These are phyloP conservation scores for Meloe dianella DNA, from an alignment of 2,888 invertebrate genomes.

Conservation along the genomic window DNA sequence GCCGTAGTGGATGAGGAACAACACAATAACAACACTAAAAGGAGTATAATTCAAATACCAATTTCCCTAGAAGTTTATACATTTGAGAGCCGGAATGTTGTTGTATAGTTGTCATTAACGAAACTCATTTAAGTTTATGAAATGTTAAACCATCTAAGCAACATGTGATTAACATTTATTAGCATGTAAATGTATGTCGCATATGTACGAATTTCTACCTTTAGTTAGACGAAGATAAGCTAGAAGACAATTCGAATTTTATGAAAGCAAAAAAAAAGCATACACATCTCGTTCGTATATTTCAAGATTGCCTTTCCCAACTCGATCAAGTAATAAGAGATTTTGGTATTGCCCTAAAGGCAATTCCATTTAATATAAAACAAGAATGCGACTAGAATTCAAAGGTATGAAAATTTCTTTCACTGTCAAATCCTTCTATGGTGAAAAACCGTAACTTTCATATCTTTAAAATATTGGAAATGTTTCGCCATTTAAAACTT, in stretches of 20 bases:
- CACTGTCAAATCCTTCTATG: not conserved
- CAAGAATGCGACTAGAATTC: constrained; percentile 27
- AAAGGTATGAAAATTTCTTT: constrained; percentile 5
- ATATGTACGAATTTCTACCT: not conserved
- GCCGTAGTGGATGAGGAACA: no score
- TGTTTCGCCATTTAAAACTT: constrained; percentile 20
- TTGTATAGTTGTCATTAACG: not conserved
- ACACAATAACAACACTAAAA: no score
- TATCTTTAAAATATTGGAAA: not conserved
- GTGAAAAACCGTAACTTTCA: not conserved
- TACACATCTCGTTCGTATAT: constrained; percentile 12
- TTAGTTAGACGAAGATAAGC: not conserved
- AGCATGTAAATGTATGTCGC: not conserved
- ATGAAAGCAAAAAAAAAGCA: not conserved
- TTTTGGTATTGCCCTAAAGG: constrained; percentile 22
- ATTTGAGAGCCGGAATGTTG: not conserved
- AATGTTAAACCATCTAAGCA: not conserved
- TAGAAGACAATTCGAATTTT: not conserved
- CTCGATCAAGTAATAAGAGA: constrained; percentile 32
- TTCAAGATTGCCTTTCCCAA: constrained; percentile 29
- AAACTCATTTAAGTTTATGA: not conserved
- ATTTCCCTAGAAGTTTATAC: no score
- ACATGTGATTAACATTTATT: constrained; percentile 9
- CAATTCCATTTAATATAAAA: constrained; percentile 34
- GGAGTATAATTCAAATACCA: no score